These are phyloP conservation scores for Amiota mariae DNA, from an alignment of 2,888 invertebrate species.

Conservation along the genomic window DNA sequence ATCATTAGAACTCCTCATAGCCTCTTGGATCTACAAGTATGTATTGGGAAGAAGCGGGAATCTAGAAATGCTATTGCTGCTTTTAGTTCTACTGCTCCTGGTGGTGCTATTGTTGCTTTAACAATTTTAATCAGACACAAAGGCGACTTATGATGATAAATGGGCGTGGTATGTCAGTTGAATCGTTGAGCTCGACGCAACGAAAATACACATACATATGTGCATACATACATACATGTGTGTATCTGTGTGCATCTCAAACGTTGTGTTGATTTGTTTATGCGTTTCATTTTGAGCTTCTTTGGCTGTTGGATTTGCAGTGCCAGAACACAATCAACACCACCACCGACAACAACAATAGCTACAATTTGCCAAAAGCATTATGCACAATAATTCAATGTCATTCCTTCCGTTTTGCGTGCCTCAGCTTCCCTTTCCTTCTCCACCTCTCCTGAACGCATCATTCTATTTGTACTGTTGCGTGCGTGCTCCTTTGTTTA, in stretches of 20 bases:
- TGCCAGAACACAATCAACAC: conserved; percentile 14
- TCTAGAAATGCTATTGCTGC: conserved; percentile 2
- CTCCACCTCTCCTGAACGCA: neutral
- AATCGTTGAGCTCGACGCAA: conserved; percentile 27
- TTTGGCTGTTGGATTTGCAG: conserved; percentile 31
- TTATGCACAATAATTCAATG: conserved; percentile 39
- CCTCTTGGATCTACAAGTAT: neutral
- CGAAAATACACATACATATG: conserved; percentile 15
- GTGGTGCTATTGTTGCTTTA: conserved; percentile 16
- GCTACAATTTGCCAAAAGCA: conserved; percentile 42
- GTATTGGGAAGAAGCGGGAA: neutral
- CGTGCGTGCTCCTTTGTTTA: too few relatives aligned
- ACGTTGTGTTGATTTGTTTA: conserved; percentile 39
- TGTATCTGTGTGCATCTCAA: conserved; percentile 23
- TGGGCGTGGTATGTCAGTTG: conserved; percentile 34
- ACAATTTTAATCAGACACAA: conserved; percentile 41
- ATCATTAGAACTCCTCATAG: neutral
- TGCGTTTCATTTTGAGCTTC: conserved; percentile 34
- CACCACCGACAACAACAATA: conserved; percentile 22
- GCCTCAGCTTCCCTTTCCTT: too few relatives aligned
- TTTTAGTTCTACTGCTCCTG: neutral
- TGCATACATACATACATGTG: neutral
- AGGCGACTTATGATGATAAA: conserved; percentile 43
- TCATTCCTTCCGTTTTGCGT: neutral
- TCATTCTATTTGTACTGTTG: neutral